Base-by-base conservation (phyloP, 2,113 vertebrate species). In the Zosterops japonicus region DNA sequence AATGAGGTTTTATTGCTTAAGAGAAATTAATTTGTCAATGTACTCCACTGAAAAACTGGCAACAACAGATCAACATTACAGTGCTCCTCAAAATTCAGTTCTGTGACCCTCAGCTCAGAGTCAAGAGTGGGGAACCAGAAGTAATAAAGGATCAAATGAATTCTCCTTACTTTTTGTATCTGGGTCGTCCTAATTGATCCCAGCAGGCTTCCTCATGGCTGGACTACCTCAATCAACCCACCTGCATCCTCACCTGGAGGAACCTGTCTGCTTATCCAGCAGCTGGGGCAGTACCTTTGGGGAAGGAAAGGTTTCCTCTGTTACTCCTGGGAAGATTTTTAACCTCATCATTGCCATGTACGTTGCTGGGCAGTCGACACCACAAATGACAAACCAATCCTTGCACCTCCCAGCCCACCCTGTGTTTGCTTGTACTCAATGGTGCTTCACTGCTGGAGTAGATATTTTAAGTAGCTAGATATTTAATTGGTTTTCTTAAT, bases 121-220 rank as follows among this genome's bases (percentile, higher is more conserved):
- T 78, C 85, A 91, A 50, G 88, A 90, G 39, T 61, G n/a, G 61
- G 61, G 88, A 94, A 47, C 85, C 52, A 70, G 69, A 33, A 88
- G 55, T 46, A 92, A 29, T 13, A 68, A 87, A 68, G 72, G 44
- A 93, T 29, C 75, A 76, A 79, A 92, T 72, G 9, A 22, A 70
- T 67, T 72, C 64, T 80, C 70, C 68, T 84, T 72, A 11, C 68
- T 93, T 86, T 63, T 82, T 42, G 33, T 95, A 92, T 88, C 94
- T 97, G 93, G 91, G 94, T 95, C 78, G 29, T 78, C 87, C 79
- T 95, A 97, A 97, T 97, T 97, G 96, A 97, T 97, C 96, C 95
- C 96, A 96, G 68, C 68, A 94, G 96, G 79, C 10, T 97, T 89
- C 46, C 50, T 61, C 35, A 18, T 88, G 85, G 74, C 91, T 86